Base-by-base conservation (phyloP, 1,140 invertebrate species). In the Zaprionus nigranus region DNA sequence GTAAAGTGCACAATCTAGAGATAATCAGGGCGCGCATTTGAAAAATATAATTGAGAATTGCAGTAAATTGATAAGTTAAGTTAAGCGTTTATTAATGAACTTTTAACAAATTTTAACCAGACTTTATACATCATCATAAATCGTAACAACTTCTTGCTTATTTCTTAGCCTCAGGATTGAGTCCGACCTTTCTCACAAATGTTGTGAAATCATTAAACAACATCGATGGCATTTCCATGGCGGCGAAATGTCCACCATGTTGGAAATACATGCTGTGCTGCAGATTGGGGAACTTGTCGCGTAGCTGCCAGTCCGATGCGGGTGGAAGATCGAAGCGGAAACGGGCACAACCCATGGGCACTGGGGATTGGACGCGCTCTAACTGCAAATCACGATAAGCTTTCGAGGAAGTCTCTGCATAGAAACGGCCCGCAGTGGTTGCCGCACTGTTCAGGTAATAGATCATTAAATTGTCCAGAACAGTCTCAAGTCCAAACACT, bases 381-480 rank as follows among this genome's bases (percentile, higher is more conserved):
- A 95, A 67, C 30, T 93, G 82, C 30, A 94, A 76, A 7, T 69
- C 77, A 4, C 87, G 81, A 15, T 88, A 92, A 13, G 81, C 80
- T 34, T 86, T 92, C 4, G 73, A 93, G 36, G 95, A 94, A 2
- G 85, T 93, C 93, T 98, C 97, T 1, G 95, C 93, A 75, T 98
- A 98, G 28, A 97, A 93, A 60, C 97, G 93, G 71, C 94, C 94
- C 0, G 96, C 96, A 0, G 96, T 96, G 0, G 96, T 96, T 5
- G 97, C 96, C 1, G 95, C 95, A 66, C 95, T 95, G 0, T 95
- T 95, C 0, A 96, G 82, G 95, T 97, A 99, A 90, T 98, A 99
- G 28, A 98, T 91, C 96, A 98, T 98, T 0, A 98, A 88, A 87
- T 98, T 98, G 69, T 98, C 98, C 2, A 99, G 93, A 3, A 98